Base-by-base conservation (phyloP, 2,888 invertebrate species). In the Gibbula magus region DNA sequence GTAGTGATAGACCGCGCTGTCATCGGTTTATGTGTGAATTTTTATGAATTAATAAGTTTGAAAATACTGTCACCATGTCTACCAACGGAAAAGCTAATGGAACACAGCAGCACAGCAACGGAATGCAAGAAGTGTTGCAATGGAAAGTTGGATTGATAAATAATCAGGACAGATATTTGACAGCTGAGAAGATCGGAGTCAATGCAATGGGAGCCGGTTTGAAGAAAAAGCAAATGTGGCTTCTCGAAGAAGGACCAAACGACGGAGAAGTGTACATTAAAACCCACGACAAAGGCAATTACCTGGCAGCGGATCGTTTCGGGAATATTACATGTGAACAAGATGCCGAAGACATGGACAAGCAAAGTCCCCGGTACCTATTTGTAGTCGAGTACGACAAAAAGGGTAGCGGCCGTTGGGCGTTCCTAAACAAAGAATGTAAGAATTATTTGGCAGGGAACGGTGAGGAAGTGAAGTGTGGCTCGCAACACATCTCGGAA, bases 121-220 rank as follows among this genome's bases (percentile, higher is more conserved):
- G 70, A 10, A 56, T 32, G 2, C 10, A 52, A 7, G 83, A 79
- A 8, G 61, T 81, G 18, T 75, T 80, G 20, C 84, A 88, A 56
- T 97, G 97, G 97, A 97, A 96, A 90, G 96, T 99, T 90, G 99
- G 99, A 18, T 94, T 99, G 81, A 96, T 98, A 93, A 99, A 98
- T 94, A 96, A 96, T 81, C 95, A 95, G 86, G 84, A 89, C 66
- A 97, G 97, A 92, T 99, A 99, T 93, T 95, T 99, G 92, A 99
- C 99, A 7, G 99, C 98, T 0, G 99, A 99, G 94, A 98, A 97
- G 75, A 99, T 99, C 94, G 98, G 99, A 88, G 96, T 98, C 93
- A 99, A 99, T 94, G 97, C 98, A 81, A 98, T 98, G 91, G 98
- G 98, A 45, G 95, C 96, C 66, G 96, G 97, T 79, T 94, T 99